A percentile compares a stretch with the other conserved stretches of the same genome.
Evolutionary conservation across 2,113 vertebrate genomes (phyloP).

Genomic region (Aptenodytes forsteri): DNA sequence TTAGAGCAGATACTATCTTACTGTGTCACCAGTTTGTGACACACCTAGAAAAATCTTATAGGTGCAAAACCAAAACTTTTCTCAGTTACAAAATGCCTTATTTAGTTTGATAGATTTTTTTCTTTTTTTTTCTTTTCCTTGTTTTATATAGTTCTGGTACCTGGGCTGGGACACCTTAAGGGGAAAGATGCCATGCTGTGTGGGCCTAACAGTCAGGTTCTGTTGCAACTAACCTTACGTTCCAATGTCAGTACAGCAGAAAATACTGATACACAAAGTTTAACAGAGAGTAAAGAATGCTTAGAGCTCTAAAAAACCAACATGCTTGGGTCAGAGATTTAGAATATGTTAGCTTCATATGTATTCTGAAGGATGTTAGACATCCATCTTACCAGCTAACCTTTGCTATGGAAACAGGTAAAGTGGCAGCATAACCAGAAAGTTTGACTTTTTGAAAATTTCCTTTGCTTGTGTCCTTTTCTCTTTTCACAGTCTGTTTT

Average conservation of each 20-base stretch:
- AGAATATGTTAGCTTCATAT: background rate
- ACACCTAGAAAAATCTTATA: background rate
- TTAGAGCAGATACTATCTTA: background rate
- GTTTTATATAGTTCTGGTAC: background rate
- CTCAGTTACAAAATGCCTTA: background rate
- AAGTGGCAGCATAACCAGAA: background rate
- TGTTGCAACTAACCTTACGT: background rate
- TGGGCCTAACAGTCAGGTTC: background rate
- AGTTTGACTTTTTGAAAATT: background rate
- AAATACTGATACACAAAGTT: background rate
- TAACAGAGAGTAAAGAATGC: background rate
- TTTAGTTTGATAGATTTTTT: background rate
- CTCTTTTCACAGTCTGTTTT: background rate
- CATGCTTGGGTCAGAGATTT: background rate
- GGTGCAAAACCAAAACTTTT: background rate
- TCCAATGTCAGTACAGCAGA: background rate
- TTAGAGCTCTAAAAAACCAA: background rate
- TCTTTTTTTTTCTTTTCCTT: background rate
- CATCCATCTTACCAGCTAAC: background rate
- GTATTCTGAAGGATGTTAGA: background rate
- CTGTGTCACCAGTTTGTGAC: background rate
- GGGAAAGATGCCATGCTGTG: background rate
- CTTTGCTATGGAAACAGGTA: background rate
- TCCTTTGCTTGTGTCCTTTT: background rate
- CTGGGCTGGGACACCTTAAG: background rate